Percentiles rank a stretch among this genome's conserved stretches.
These are phyloP conservation scores for Anastatus disparis DNA, from an alignment of 1,140 invertebrate species.

Conservation along the genomic window DNA sequence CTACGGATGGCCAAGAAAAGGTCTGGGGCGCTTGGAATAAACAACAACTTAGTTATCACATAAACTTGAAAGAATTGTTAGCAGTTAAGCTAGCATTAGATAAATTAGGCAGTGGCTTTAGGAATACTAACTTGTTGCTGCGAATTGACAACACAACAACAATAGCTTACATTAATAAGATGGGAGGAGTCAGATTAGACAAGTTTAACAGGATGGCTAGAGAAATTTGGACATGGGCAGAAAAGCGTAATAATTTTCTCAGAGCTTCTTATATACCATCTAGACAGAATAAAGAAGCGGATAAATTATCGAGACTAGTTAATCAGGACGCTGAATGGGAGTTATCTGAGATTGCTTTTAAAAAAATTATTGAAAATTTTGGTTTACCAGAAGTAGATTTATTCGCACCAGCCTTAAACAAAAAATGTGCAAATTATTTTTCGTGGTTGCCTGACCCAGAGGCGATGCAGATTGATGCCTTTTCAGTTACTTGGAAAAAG, in stretches of 20 bases:
- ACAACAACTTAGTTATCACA: slow-evolving; percentile 43
- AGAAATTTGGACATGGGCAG: slow-evolving; percentile 44
- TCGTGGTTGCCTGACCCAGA: slow-evolving; percentile 44
- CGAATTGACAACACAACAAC: slow-evolving; percentile 47
- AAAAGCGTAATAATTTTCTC: slow-evolving; percentile 15
- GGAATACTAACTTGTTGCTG: slow-evolving; percentile 42
- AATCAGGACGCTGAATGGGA: slow-evolving; percentile 46
- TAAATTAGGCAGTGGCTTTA: slow-evolving; percentile 45
- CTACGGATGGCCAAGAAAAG: not conserved
- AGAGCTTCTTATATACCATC: slow-evolving; percentile 37
- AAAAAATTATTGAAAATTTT: slow-evolving; percentile 41
- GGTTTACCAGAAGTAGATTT: slow-evolving; percentile 46
- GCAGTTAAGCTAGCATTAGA: slow-evolving; percentile 50
- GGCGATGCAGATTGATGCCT: slow-evolving; percentile 40
- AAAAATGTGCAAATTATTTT: slow-evolving; percentile 45
- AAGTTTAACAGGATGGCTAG: slow-evolving; percentile 9
- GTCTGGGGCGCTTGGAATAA: slow-evolving; percentile 33
- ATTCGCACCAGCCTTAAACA: slow-evolving; percentile 44
- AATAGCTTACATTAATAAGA: slow-evolving; percentile 46
- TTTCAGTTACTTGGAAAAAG: slow-evolving; percentile 32
- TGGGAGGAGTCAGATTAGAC: slow-evolving; percentile 42
- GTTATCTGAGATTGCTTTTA: slow-evolving; percentile 13
- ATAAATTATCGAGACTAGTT: slow-evolving; percentile 40
- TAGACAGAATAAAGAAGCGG: slow-evolving; percentile 45
- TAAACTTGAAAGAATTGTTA: slow-evolving; percentile 55